A percentile compares a stretch with the other conserved stretches of the same genome.
Evolutionary conservation across 2,797 vertebrate species (phyloP).

Genomic region (Hyperoplus lanceolatus): DNA sequence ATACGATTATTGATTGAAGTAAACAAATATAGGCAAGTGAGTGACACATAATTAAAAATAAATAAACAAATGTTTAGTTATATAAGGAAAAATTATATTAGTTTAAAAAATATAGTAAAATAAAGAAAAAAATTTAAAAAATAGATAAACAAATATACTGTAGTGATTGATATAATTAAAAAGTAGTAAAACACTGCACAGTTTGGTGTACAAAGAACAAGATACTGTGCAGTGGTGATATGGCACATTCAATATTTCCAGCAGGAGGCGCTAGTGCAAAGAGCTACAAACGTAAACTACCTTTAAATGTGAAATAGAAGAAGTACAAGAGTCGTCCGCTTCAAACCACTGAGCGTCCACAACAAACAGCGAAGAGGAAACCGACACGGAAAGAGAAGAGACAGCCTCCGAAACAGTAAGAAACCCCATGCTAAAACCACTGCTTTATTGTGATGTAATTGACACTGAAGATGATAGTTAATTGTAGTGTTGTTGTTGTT

Average conservation of each 20-base stretch:
- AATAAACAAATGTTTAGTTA: too few species aligned
- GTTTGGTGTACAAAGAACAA: too few species aligned
- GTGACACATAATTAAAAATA: too few species aligned
- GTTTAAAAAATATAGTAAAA: too few species aligned
- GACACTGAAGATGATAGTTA: not conserved
- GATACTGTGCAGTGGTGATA: too few species aligned
- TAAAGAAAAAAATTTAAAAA: too few species aligned
- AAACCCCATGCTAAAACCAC: fast-evolving
- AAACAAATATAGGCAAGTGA: too few species aligned
- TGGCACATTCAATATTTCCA: not conserved
- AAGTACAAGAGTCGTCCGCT: conserved; percentile 2
- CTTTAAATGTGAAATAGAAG: not conserved
- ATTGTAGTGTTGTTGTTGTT: not conserved
- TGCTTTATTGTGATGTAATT: fast-evolving
- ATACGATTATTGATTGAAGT: too few species aligned
- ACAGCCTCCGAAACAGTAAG: conserved; percentile 39
- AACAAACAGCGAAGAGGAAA: conserved; percentile 49
- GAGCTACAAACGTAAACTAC: fast-evolving
- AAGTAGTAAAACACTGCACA: too few species aligned
- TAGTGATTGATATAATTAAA: too few species aligned
- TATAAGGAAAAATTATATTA: too few species aligned
- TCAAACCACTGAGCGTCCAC: conserved; percentile 4
- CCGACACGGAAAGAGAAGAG: not conserved
- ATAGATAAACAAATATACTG: too few species aligned
- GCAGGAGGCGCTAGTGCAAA: not conserved